Evolutionary conservation across 2,797 vertebrate genomes (phyloP).

Genomic region (Hypotaenidia philippensis): DNA sequence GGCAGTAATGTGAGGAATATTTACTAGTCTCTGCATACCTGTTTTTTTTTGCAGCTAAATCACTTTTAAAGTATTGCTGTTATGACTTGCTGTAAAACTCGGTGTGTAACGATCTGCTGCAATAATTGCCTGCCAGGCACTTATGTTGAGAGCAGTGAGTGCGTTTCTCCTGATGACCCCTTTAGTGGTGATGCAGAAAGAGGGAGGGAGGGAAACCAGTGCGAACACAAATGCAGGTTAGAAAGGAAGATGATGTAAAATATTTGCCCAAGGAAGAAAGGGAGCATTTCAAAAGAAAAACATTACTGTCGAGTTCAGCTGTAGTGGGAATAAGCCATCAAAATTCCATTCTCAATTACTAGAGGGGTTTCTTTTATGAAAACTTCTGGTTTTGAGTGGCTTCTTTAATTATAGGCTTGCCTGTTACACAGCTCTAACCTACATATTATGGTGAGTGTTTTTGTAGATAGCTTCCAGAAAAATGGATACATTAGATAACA

Average conservation of each 20-base stretch:
- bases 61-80: constrained; percentile 35
- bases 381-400: constrained; percentile 47
- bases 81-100: constrained; percentile 22
- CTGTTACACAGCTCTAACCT: constrained; percentile 40
- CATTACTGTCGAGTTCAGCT: constrained; percentile 28
- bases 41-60: not conserved
- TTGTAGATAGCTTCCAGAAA: constrained; percentile 46
- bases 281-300: constrained; percentile 58
- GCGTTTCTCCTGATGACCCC: constrained; percentile 54
- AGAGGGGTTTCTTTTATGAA: constrained; percentile 55
- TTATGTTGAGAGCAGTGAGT: constrained; percentile 26
- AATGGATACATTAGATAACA: constrained; percentile 42
- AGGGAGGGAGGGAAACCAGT: constrained; percentile 53
- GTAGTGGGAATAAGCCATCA: constrained; percentile 33
- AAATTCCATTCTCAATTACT: constrained; percentile 61
- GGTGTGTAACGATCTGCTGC: constrained; percentile 25
- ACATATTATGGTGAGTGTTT: constrained; percentile 16
- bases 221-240: constrained; percentile 25
- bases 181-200: constrained; percentile 59
- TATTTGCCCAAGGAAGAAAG: constrained; percentile 15
- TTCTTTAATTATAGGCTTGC: constrained; percentile 67
- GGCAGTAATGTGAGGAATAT: not conserved
- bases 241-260: constrained; percentile 46
- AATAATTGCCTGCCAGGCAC: constrained; percentile 64
- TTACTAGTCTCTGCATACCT: not conserved